Evolutionary conservation across 2,113 vertebrate species (phyloP).

Genomic region (Gallinago paraguaiae): DNA sequence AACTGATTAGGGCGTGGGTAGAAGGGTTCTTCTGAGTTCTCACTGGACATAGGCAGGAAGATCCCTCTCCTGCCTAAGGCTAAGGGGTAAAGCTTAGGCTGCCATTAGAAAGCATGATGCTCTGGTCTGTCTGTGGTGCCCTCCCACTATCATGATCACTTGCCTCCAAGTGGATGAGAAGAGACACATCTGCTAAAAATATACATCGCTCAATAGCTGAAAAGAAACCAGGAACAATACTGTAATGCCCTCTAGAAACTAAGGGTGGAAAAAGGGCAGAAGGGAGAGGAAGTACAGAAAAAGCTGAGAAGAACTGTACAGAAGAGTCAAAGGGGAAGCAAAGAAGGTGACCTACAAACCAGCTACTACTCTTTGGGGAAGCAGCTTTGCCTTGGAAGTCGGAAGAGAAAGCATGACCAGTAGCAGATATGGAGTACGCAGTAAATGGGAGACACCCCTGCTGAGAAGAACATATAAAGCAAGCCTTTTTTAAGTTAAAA

Average conservation of each 20-base stretch:
- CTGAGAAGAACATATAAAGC: neutral
- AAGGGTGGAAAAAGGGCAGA: neutral
- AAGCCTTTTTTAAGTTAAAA: neutral
- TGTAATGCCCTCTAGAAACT: neutral
- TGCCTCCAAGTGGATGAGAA: neutral
- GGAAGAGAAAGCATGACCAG: neutral
- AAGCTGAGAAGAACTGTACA: neutral
- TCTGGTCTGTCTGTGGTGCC: neutral
- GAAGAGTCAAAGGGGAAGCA: conserved; percentile 13
- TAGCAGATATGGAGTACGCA: neutral
- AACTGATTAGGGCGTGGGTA: neutral
- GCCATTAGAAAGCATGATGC: neutral
- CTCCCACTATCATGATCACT: neutral
- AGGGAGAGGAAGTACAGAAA: neutral
- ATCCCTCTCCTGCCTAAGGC: neutral
- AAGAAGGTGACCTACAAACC: conserved; percentile 37
- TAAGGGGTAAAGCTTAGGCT: neutral
- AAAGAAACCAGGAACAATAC: neutral
- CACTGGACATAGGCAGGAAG: neutral
- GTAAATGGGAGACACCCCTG: neutral
- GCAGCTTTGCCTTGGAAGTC: neutral
- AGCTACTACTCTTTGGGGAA: neutral
- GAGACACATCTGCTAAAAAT: conserved; percentile 26
- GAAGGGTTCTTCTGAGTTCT: neutral
- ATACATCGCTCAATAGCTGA: neutral